phyloP scores from a whole-genome alignment of 2,797 vertebrate species.

The Leptatherina wallacei region DNA sequence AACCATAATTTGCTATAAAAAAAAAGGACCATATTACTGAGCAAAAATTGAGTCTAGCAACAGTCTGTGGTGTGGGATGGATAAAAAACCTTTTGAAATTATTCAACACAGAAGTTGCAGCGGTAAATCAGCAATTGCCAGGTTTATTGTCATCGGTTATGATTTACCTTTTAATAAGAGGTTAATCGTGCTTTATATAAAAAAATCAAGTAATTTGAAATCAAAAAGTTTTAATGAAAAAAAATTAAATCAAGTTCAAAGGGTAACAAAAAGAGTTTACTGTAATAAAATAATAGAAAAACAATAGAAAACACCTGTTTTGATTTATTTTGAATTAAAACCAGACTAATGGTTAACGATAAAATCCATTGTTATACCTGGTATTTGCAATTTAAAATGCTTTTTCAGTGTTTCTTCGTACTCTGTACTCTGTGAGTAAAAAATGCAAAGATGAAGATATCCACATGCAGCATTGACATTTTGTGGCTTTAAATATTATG shows the following conservation, averaged over 20 bases:
- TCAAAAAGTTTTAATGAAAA: conserved; percentile 69
- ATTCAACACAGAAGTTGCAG: background rate
- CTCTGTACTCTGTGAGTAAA: conserved; percentile 2
- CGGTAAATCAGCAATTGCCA: background rate
- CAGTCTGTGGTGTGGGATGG: background rate
- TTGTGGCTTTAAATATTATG: conserved; percentile 54
- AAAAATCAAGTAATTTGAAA: conserved; percentile 35
- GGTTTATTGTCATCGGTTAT: background rate
- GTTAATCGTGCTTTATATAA: background rate
- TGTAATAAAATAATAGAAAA: background rate
- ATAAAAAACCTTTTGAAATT: background rate
- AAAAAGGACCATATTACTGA: conserved; percentile 45
- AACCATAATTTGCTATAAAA: conserved; percentile 64
- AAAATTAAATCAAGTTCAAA: conserved; percentile 50
- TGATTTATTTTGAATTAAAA: conserved; percentile 46
- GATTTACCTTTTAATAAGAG: background rate
- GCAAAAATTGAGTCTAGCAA: conserved; percentile 42
- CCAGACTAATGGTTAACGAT: conserved; percentile 41
- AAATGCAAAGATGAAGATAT: conserved; percentile 41
- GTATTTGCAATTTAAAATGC: conserved; percentile 33
- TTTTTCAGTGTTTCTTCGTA: conserved; percentile 26
- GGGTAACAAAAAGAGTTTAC: conserved; percentile 59
- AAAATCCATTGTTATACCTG: conserved; percentile 15
- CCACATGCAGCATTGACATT: conserved; percentile 73
- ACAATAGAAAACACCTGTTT: conserved; percentile 56